Percentiles rank a stretch among this genome's conserved stretches.
Conservation (phyloP, 1,140 invertebrate species). For the Ostrea denselamellosa region DNA sequence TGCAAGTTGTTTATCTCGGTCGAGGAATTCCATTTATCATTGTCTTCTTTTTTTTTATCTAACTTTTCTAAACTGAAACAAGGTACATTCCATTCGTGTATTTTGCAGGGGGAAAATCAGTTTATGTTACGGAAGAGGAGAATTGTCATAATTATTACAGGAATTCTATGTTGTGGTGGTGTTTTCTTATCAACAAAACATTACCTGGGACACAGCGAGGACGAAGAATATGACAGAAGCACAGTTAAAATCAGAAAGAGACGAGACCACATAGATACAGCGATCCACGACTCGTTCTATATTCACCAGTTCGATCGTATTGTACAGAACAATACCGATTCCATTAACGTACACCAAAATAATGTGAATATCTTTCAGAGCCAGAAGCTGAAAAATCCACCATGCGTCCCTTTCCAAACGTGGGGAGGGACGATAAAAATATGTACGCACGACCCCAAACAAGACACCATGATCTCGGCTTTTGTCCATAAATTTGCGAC, state of each 20-base stretch:
- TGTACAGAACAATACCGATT: not conserved
- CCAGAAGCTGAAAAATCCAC: not conserved
- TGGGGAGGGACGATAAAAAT: conserved; percentile 52
- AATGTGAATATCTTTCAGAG: not conserved
- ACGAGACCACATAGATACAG: not conserved
- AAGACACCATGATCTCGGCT: conserved; percentile 63
- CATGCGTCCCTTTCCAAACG: conserved; percentile 59
- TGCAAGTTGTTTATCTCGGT: not conserved
- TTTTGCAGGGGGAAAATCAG: not conserved
- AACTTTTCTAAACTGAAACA: not conserved
- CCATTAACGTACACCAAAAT: not conserved
- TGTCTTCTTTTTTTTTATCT: not conserved
- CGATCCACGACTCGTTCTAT: not conserved
- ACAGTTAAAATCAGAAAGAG: not conserved
- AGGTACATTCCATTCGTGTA: not conserved
- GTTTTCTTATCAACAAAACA: not conserved
- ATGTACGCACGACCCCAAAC: conserved; percentile 60
- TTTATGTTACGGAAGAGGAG: conserved; percentile 16
- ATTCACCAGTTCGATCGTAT: not conserved
- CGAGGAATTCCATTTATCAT: not conserved
- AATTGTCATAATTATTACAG: conserved; percentile 10
- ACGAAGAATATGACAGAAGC: not conserved
- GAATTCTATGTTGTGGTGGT: not conserved
- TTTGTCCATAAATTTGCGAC: conserved; percentile 54
- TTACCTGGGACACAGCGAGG: not conserved